These are phyloP conservation scores for Peromyscus aztecus DNA, from an alignment of 2,797 vertebrate genomes.

Conservation along the genomic window DNA sequence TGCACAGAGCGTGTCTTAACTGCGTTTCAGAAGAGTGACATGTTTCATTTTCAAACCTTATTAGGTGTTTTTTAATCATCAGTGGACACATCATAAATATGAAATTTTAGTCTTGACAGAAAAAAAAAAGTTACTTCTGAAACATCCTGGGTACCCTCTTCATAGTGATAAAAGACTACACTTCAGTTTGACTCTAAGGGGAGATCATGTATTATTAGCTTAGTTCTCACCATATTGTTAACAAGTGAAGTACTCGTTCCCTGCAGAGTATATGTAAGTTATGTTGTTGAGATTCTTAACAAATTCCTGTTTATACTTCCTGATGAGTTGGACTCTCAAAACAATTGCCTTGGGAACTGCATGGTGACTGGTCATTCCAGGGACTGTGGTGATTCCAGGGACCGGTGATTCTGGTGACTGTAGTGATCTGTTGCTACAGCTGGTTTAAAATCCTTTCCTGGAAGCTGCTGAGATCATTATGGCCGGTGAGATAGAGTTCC, in stretches of 20 bases:
- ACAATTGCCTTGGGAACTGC: background rate
- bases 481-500: background rate
- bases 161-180: background rate
- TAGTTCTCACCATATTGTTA: constrained; percentile 32
- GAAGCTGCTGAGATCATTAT: background rate
- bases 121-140: constrained; percentile 31
- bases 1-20: background rate
- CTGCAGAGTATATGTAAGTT: background rate
- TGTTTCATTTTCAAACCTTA: background rate
- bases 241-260: background rate
- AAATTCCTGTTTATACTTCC: background rate
- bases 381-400: background rate
- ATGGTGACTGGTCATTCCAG: background rate
- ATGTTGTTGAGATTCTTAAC: background rate
- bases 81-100: background rate
- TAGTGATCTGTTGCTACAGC: background rate
- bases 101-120: constrained; percentile 26
- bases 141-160: background rate
- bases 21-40: background rate
- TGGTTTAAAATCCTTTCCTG: background rate
- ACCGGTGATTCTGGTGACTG: background rate
- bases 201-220: background rate
- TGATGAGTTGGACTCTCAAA: background rate
- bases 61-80: constrained; percentile 1
- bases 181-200: background rate